A percentile compares a stretch with the other conserved stretches of the same genome.
phyloP scores from a whole-genome alignment of 2,113 vertebrate genomes.

The Falcunculus frontatus region DNA sequence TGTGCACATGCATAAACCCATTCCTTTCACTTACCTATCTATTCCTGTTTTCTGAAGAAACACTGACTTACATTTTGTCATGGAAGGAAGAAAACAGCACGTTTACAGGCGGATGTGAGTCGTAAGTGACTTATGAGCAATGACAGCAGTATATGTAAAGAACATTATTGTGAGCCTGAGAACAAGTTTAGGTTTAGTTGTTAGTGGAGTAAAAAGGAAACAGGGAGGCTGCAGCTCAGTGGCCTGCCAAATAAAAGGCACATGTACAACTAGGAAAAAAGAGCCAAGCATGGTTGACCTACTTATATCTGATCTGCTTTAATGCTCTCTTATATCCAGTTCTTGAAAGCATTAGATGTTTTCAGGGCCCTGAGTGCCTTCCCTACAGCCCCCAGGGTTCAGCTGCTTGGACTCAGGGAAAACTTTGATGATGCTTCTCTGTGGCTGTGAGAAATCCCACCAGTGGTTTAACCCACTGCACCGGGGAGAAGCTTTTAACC shows the following conservation, averaged over 20 bases:
- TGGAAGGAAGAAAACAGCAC: not conserved
- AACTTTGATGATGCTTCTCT: not conserved
- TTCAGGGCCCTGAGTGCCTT: not conserved
- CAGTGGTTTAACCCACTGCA: fast-evolving
- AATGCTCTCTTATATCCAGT: not conserved
- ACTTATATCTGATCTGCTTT: not conserved
- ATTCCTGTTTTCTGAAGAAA: not conserved
- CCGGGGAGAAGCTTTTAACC: not conserved
- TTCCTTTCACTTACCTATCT: not conserved
- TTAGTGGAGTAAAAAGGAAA: not conserved
- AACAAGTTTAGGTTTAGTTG: not conserved
- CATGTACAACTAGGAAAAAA: not conserved
- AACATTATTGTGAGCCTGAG: not conserved
- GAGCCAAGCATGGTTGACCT: not conserved
- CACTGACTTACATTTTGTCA: not conserved
- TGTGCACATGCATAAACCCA: fast-evolving
- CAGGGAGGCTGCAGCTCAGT: not conserved
- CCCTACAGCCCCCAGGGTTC: not conserved
- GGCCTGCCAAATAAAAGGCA: not conserved
- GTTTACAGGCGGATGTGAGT: not conserved
- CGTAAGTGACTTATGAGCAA: not conserved
- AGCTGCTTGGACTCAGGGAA: not conserved
- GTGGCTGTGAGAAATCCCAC: not conserved
- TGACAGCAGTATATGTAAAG: not conserved
- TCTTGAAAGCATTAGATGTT: not conserved